phyloP scores from a whole-genome alignment of 2,113 vertebrate species.

The Carassius gibelio region DNA sequence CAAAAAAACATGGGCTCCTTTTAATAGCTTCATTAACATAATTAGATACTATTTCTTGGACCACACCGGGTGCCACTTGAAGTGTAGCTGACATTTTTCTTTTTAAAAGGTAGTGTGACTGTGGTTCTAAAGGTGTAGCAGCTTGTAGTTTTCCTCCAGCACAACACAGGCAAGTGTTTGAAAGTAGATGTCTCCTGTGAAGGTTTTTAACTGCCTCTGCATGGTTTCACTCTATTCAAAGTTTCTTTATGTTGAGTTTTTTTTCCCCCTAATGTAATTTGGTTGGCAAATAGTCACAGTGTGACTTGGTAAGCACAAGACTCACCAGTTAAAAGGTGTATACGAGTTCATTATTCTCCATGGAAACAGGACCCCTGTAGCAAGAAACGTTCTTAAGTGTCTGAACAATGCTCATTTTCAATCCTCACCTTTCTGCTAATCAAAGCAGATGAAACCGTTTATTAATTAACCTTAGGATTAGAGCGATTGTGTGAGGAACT shows the following conservation, averaged over 20 bases:
- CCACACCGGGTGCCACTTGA: not conserved
- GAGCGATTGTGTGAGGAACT: not conserved
- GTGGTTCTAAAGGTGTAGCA: not conserved
- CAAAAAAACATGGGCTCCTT: not conserved
- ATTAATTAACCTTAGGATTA: constrained; percentile 28
- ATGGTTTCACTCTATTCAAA: too few relatives aligned
- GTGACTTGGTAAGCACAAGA: not conserved
- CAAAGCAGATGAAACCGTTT: constrained; percentile 15
- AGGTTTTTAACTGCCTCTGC: too few relatives aligned
- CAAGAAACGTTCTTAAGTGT: not conserved
- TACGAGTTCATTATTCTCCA: not conserved
- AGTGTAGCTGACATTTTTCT: not conserved
- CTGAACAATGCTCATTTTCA: not conserved
- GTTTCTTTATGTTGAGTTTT: too few relatives aligned
- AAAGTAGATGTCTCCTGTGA: not conserved
- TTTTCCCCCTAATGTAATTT: not conserved
- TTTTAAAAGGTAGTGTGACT: not conserved
- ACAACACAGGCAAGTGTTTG: not conserved
- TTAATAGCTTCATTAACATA: not conserved
- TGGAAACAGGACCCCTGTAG: constrained; percentile 2
- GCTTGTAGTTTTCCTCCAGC: not conserved
- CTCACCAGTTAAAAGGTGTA: not conserved
- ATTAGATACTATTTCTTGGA: not conserved
- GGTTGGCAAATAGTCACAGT: not conserved
- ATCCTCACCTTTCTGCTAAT: not conserved